phyloP scores from a whole-genome alignment of 2,797 vertebrate species.

The Neopelma chrysocephalum region DNA sequence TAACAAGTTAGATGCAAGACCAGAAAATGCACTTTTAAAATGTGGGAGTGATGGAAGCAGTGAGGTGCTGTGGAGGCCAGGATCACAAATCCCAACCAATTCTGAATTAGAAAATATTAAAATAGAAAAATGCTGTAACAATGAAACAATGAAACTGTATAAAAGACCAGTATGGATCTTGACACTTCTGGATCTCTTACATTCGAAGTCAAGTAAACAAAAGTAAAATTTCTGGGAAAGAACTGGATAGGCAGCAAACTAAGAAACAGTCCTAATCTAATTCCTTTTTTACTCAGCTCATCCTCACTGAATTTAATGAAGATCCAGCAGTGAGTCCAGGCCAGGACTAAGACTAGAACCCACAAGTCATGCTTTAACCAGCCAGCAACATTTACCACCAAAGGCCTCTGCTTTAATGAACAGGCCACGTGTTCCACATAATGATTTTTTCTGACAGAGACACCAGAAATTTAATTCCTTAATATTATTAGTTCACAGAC shows the following conservation, averaged over 20 bases:
- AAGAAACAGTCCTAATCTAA: not conserved
- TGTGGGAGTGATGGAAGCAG: not conserved
- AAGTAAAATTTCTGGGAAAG: not conserved
- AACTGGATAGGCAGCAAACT: not conserved
- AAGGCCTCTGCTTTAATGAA: not conserved
- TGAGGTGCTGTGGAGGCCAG: not conserved
- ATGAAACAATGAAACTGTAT: not conserved
- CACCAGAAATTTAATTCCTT: not conserved
- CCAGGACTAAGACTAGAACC: not conserved
- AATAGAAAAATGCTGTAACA: not conserved
- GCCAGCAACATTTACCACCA: not conserved
- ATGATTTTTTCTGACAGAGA: not conserved
- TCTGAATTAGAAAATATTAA: not conserved
- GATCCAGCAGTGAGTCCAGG: not conserved
- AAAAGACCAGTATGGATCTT: not conserved
- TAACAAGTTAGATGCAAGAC: not conserved
- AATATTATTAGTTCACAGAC: not conserved
- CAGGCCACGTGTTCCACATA: not conserved
- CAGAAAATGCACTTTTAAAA: not conserved
- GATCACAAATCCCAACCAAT: not conserved
- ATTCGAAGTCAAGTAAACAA: not conserved
- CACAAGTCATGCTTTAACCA: not conserved
- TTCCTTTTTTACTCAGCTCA: not conserved
- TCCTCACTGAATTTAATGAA: not conserved
- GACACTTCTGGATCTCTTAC: not conserved